Percentiles rank a stretch among this genome's conserved stretches.
These are phyloP conservation scores for Ophion costatus DNA, from an alignment of 2,888 invertebrate species.

Conservation along the genomic window DNA sequence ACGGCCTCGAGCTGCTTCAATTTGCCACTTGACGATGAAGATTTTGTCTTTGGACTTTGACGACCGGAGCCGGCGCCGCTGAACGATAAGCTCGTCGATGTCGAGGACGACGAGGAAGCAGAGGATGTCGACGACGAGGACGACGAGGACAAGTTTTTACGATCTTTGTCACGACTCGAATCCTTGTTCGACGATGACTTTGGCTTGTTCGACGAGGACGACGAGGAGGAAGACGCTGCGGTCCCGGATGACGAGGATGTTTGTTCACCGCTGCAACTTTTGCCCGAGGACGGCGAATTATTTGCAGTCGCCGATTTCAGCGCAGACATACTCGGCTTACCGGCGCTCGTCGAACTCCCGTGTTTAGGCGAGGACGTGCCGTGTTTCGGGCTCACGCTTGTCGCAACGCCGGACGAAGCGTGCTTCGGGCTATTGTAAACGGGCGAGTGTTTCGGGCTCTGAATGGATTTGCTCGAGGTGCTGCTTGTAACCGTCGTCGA, in stretches of 20 bases:
- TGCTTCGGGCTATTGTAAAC: conserved; percentile 91
- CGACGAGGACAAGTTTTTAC: conserved; percentile 78
- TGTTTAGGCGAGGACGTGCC: conserved; percentile 93
- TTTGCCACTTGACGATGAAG: conserved; percentile 87
- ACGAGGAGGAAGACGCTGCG: conserved; percentile 72
- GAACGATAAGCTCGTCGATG: conserved; percentile 65
- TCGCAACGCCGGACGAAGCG: conserved; percentile 86
- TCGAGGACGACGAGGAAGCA: conserved; percentile 73
- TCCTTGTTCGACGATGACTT: conserved; percentile 71
- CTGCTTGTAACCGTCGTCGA: conserved; percentile 83
- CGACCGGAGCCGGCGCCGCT: conserved; percentile 84
- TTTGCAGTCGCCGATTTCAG: conserved; percentile 90
- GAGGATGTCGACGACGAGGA: conserved; percentile 72
- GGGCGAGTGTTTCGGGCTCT: conserved; percentile 91
- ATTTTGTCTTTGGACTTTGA: conserved; percentile 88
- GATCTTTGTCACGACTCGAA: conserved; percentile 83
- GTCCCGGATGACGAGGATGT: conserved; percentile 56
- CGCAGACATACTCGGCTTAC: conserved; percentile 95
- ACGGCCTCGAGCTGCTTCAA: conserved; percentile 88
- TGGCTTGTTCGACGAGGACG: conserved; percentile 73
- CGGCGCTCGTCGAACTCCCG: conserved; percentile 88
- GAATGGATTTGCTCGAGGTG: conserved; percentile 85
- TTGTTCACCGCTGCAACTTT: conserved; percentile 77
- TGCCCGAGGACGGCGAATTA: conserved; percentile 85
- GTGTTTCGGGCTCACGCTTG: conserved; percentile 90